Conservation (phyloP, 2,888 invertebrate genomes). For the Baronia brevicornis region DNA sequence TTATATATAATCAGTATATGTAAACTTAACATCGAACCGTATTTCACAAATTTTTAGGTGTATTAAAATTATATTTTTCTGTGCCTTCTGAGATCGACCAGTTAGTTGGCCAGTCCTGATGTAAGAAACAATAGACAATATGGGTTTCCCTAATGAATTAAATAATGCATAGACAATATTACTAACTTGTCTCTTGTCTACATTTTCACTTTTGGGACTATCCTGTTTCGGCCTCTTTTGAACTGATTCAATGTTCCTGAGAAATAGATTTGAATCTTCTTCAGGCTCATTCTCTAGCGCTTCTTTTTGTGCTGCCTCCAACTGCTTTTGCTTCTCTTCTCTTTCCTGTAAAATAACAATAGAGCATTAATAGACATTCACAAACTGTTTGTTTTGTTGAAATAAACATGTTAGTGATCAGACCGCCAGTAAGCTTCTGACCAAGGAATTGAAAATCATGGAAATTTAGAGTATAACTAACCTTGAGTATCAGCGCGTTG, state of each 20-base stretch:
- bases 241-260: conserved; percentile 64
- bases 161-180: background rate
- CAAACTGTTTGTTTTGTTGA: background rate
- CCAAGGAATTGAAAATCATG: background rate
- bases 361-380: background rate
- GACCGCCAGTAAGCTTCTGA: too few relatives aligned
- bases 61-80: too few relatives aligned
- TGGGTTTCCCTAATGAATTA: too few relatives aligned
- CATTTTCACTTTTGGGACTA: conserved; percentile 56
- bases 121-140: too few relatives aligned
- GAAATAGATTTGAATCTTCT: conserved; percentile 59
- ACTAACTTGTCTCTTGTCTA: conserved; percentile 63
- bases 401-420: too few relatives aligned
- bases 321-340: conserved; percentile 77
- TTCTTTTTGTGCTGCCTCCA: conserved; percentile 71
- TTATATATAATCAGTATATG: background rate
- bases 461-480: conserved; percentile 23
- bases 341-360: conserved; percentile 56
- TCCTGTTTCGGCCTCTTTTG: conserved; percentile 60
- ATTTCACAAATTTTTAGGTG: too few relatives aligned
- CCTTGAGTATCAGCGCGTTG: conserved; percentile 78
- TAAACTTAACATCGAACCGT: too few relatives aligned
- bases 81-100: too few relatives aligned
- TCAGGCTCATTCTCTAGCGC: conserved; percentile 63
- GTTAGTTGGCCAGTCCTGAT: too few relatives aligned